Percentiles rank a stretch among this genome's conserved stretches.
These are phyloP conservation scores for Eutrigla gurnardus DNA, from an alignment of 2,797 vertebrate genomes.

Conservation along the genomic window DNA sequence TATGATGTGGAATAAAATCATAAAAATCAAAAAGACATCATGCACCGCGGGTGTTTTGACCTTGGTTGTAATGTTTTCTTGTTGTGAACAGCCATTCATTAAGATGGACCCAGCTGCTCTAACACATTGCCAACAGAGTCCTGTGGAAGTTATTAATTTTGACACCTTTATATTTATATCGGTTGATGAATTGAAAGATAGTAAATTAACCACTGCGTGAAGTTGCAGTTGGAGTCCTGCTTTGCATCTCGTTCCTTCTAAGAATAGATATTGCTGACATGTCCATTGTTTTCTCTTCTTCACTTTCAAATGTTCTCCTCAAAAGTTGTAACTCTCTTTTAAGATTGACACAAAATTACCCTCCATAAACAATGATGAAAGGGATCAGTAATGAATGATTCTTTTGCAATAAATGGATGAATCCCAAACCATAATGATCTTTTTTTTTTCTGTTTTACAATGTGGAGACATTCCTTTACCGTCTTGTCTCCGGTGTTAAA, in stretches of 20 bases:
- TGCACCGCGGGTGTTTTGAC: slow-evolving; percentile 12
- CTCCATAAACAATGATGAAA: slow-evolving; percentile 3
- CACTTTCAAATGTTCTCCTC: not conserved
- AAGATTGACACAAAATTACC: not conserved
- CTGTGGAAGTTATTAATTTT: slow-evolving; percentile 19
- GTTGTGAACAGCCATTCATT: slow-evolving; percentile 12
- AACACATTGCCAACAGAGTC: slow-evolving; percentile 9
- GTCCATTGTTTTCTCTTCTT: not conserved
- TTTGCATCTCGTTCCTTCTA: not conserved
- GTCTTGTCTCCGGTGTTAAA: not conserved
- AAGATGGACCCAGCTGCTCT: slow-evolving; percentile 28
- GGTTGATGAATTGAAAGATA: slow-evolving; percentile 9
- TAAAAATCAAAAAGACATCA: slow-evolving; percentile 19
- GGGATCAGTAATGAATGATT: not conserved
- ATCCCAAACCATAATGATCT: not conserved
- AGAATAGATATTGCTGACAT: not conserved
- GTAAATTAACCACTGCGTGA: no score
- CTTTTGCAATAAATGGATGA: slow-evolving; percentile 3
- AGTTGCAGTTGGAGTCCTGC: not conserved
- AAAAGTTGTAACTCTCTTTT: not conserved
- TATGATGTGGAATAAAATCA: slow-evolving; percentile 22
- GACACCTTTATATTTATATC: slow-evolving; percentile 35
- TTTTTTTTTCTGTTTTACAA: not conserved
- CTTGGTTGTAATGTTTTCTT: slow-evolving; percentile 25
- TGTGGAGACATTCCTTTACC: not conserved